Percentiles rank a stretch among this genome's conserved stretches.
Conservation (phyloP, 2,888 invertebrate species). For the Antheraea yamamai region DNA sequence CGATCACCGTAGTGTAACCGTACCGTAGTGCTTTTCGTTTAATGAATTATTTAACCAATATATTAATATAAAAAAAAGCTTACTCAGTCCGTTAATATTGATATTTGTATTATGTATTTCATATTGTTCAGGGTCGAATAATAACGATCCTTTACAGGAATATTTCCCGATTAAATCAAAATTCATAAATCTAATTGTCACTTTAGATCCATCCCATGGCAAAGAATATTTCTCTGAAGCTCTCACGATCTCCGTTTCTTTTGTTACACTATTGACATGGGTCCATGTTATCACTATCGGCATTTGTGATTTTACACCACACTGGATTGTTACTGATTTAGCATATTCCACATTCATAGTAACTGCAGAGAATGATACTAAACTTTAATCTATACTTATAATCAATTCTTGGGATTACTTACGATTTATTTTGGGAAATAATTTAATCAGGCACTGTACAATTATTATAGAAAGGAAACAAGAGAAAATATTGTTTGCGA, state of each 20-base stretch:
- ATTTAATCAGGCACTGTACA: too few relatives aligned
- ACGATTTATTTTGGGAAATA: too few relatives aligned
- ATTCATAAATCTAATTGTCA: slow-evolving; percentile 27
- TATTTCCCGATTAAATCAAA: slow-evolving; percentile 25
- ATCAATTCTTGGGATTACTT: not conserved
- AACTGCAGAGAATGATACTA: slow-evolving; percentile 16
- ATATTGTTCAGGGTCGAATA: slow-evolving; percentile 6
- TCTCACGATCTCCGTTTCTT: slow-evolving; percentile 2
- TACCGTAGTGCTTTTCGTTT: too few relatives aligned
- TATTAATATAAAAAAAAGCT: not conserved
- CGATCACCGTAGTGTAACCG: too few relatives aligned
- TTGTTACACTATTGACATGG: slow-evolving; percentile 11
- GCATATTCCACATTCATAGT: slow-evolving; percentile 22
- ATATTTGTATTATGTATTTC: slow-evolving; percentile 11
- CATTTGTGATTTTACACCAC: slow-evolving; percentile 25
- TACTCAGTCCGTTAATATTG: not conserved
- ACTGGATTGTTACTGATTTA: slow-evolving; percentile 21
- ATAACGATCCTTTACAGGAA: slow-evolving; percentile 25
- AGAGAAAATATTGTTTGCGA: too few relatives aligned
- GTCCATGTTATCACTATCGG: slow-evolving; percentile 28
- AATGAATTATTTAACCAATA: not conserved
- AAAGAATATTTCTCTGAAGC: slow-evolving; percentile 24
- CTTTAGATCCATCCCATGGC: slow-evolving; percentile 23
- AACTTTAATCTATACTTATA: not conserved
- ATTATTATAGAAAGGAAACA: too few relatives aligned